Evolutionary conservation across 53 echinoderm and acorn worm species (phyloP), one percentile per base, ranked within the genome.

Genomic region (Holothuria leucospilota): DNA sequence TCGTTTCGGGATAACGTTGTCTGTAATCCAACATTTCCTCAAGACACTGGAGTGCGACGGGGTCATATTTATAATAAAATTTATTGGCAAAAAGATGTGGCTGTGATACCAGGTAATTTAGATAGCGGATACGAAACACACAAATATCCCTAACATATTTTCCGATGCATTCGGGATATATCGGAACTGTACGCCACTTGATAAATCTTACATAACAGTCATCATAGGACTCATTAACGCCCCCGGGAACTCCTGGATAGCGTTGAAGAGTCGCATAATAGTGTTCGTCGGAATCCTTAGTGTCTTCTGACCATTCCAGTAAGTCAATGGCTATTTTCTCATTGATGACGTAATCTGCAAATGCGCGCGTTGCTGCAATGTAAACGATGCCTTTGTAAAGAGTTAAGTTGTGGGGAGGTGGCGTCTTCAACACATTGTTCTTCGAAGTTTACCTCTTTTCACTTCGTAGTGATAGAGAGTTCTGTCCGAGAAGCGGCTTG

Each of bases 351-450:
- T 77, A 87, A 13, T 86, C 77, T 13, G 89, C 82, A 58, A 89
- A 94, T 6, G 38, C 60, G 21, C 82, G 79, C 11, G 89, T 87
- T 16, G 87, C 89, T 15, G 89, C 91, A 53, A 77, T 82, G 39
- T 94, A 91, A 9, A 86, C 89, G 59, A 81, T 82, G 11, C 94
- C 94, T 29, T 80, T 89, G 62, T 87, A 94, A 63, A 94, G 78
- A 20, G 87, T 91, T 6, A 92, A 71, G 59, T 87, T 84, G 51
- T 89, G 63, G 5, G 91, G 91, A 0, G 89, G 82, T 9, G 89
- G 86, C 0, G 46, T 40, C 86, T 94, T 94, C 26, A 14, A 15
- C 7, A 6, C 83, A 2, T 66, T 4, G 88, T 85, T 29, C 80
- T 25, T 8, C 60, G 26, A 8, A 84, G 59, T 1, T 71, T n/a